A percentile compares a stretch with the other conserved stretches of the same genome.
Conservation (phyloP, 1,140 invertebrate species). For the Drosophila eugracilis region DNA sequence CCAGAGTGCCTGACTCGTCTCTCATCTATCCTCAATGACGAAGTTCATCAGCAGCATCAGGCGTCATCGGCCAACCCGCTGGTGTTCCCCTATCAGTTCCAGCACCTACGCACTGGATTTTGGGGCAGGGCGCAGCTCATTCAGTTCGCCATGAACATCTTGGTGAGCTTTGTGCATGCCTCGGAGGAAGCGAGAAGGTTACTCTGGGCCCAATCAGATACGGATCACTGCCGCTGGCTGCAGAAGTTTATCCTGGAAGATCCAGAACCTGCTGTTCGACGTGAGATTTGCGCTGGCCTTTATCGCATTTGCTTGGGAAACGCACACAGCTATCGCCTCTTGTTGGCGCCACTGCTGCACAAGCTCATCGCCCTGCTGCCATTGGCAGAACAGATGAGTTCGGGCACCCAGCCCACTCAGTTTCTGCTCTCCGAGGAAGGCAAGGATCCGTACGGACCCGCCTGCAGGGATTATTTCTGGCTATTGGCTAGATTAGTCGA, state of each 20-base stretch:
- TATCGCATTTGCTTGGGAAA: constrained; percentile 94
- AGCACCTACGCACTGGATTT: constrained; percentile 94
- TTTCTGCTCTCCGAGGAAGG: constrained; percentile 90
- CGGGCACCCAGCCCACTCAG: constrained; percentile 86
- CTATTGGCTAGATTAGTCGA: constrained; percentile 94
- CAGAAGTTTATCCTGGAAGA: constrained; percentile 92
- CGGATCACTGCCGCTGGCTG: constrained; percentile 90
- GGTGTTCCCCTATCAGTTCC: constrained; percentile 88
- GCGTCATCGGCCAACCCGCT: constrained; percentile 76
- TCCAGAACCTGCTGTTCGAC: constrained; percentile 93
- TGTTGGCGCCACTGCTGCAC: constrained; percentile 91
- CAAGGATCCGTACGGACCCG: constrained; percentile 96
- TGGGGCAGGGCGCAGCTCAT: constrained; percentile 94
- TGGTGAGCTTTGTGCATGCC: constrained; percentile 94
- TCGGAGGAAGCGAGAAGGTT: constrained; percentile 88
- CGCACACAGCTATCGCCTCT: constrained; percentile 87
- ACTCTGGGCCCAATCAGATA: constrained; percentile 87
- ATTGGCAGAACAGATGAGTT: constrained; percentile 93
- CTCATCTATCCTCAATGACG: constrained; percentile 94
- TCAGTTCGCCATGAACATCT: constrained; percentile 92
- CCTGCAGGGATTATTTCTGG: constrained; percentile 97
- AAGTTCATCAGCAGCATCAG: constrained; percentile 87
- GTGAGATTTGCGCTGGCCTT: constrained; percentile 95
- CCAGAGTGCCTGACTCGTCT: constrained; percentile 92
- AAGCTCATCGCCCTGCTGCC: constrained; percentile 92